A percentile compares a stretch with the other conserved stretches of the same genome.
Conservation (phyloP, 2,113 vertebrate genomes). For the Choloepus hoffmanni region DNA sequence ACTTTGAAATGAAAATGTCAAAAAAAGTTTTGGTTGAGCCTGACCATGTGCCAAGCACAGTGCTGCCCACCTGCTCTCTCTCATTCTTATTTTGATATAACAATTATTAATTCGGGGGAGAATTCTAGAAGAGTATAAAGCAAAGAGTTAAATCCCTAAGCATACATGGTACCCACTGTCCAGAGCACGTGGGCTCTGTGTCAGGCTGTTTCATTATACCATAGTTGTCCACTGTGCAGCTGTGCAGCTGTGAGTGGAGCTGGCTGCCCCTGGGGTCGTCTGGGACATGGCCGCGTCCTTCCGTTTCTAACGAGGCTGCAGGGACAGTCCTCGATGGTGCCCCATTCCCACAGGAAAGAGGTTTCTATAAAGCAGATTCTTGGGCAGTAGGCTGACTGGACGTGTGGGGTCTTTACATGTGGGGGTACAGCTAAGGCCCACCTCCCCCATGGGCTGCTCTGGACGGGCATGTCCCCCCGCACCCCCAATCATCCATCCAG, state of each 20-base stretch:
- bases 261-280: background rate
- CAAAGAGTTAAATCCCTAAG: background rate
- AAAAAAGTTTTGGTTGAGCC: too few species aligned
- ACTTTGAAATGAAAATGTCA: too few species aligned
- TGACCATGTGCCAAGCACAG: fast-evolving
- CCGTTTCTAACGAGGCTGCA: background rate
- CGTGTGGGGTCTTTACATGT: fast-evolving
- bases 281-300: background rate
- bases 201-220: background rate
- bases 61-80: fast-evolving
- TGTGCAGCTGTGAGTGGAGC: background rate
- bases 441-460: background rate
- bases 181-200: background rate
- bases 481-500: fast-evolving
- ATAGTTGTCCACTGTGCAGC: background rate
- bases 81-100: background rate
- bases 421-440: fast-evolving
- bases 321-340: fast-evolving
- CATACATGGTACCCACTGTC: fast-evolving
- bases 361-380: background rate
- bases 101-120: background rate
- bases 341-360: background rate
- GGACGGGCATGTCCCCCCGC: fast-evolving
- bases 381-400: background rate
- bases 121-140: background rate